A percentile compares a stretch with the other conserved stretches of the same genome.
These are phyloP conservation scores for Ennomos erosarius DNA, from an alignment of 2,888 invertebrate genomes.

Conservation along the genomic window DNA sequence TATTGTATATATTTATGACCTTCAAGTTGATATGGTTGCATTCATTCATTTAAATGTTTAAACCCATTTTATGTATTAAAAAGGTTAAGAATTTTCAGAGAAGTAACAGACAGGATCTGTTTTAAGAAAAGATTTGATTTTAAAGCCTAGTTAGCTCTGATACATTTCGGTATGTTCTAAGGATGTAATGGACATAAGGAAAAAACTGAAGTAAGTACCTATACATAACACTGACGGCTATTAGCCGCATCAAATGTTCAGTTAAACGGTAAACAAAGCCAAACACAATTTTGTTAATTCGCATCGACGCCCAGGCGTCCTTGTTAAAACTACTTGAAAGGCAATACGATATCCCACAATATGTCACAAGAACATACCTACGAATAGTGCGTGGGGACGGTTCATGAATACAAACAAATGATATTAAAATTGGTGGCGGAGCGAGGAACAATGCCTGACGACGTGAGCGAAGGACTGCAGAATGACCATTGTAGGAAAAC, in stretches of 20 bases:
- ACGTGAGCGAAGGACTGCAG: constrained; percentile 52
- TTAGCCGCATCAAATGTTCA: neutral
- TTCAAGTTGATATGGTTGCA: too few species aligned
- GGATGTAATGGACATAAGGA: neutral
- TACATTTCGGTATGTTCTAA: too few species aligned
- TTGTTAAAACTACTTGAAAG: constrained; percentile 62
- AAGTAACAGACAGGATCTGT: too few species aligned
- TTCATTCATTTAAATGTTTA: too few species aligned
- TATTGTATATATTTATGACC: neutral
- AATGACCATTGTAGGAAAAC: constrained; percentile 59
- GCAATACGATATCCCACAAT: constrained; percentile 62
- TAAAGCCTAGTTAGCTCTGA: too few species aligned
- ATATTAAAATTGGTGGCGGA: constrained; percentile 69
- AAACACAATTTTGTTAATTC: constrained; percentile 13
- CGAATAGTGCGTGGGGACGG: constrained; percentile 58
- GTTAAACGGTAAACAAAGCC: constrained; percentile 5
- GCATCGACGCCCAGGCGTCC: constrained; percentile 52
- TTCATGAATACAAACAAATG: constrained; percentile 76
- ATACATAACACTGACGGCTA: neutral
- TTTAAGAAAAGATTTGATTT: too few species aligned
- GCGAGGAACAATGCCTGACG: constrained; percentile 53
- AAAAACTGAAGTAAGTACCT: neutral
- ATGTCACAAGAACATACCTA: constrained; percentile 66
- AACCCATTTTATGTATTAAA: too few species aligned
- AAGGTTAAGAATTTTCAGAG: too few species aligned